A percentile compares a stretch with the other conserved stretches of the same genome.
These are phyloP conservation scores for Dermolepida albohirtum DNA, from an alignment of 2,888 invertebrate species.

Conservation along the genomic window DNA sequence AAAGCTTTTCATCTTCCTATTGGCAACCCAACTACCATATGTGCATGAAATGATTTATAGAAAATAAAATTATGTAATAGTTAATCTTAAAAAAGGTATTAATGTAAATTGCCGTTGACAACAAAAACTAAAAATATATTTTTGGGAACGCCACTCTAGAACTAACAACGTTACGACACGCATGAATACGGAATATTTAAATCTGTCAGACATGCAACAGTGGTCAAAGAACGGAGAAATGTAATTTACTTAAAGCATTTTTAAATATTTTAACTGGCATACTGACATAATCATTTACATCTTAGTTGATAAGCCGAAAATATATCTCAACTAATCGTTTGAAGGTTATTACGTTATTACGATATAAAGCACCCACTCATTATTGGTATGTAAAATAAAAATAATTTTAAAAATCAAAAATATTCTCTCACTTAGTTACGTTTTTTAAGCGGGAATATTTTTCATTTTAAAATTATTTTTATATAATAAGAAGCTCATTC, in stretches of 20 bases:
- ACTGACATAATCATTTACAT: slow-evolving; percentile 35
- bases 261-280: slow-evolving; percentile 29
- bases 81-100: slow-evolving; percentile 24
- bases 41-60: not conserved
- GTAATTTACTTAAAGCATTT: slow-evolving; percentile 38
- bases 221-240: slow-evolving; percentile 39
- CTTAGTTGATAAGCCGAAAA: slow-evolving; percentile 16
- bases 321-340: not conserved
- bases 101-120: slow-evolving; percentile 42
- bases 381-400: too few species aligned
- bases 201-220: slow-evolving; percentile 40
- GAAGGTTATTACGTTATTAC: too few species aligned
- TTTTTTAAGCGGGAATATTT: too few species aligned
- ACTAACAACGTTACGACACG: slow-evolving; percentile 42
- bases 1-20: too few species aligned
- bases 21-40: too few species aligned
- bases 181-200: slow-evolving; percentile 43
- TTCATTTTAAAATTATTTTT: too few species aligned
- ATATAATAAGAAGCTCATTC: too few species aligned
- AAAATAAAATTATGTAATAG: slow-evolving; percentile 32
- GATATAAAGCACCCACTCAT: too few species aligned
- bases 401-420: too few species aligned
- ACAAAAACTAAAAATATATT: slow-evolving; percentile 40
- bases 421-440: too few species aligned
- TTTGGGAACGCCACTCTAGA: slow-evolving; percentile 33